Evolutionary conservation across 2,888 invertebrate genomes (phyloP), one percentile per base, ranked within the genome.

Genomic region (Bugulina stolonifera): DNA sequence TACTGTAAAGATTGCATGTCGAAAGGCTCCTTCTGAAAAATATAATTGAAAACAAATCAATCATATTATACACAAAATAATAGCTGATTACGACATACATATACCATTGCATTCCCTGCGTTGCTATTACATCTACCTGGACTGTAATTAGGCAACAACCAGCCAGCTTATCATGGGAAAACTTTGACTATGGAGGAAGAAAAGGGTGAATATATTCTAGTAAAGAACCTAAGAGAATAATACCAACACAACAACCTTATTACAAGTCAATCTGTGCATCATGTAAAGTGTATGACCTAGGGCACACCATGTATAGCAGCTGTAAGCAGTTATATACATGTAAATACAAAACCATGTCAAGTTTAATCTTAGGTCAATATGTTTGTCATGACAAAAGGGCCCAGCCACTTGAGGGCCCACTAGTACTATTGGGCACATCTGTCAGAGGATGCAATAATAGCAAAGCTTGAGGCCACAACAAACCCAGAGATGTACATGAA

Each of bases 11-110:
- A 64, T 32, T 64, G 64, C 64, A 82, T 80, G 72, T 81, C 81
- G 22, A 80, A 76, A 75, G 82, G 81, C 76, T 76, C 76, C 57
- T 80, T 80, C 78, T 80, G n/a, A n/a, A n/a, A n/a, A n/a, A n/a
- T n/a, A 77, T 69, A 77, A 77, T 69, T 69, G 18, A 74, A 25
- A 69, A 70, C 25, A 35, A 32, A 25, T 27, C 18, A 5, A 3
- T 2, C 22, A n/a, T 5, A 57, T 5, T 18, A 25, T 18, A 57
- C 14, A n/a, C 5, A 25, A 25, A 25, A 5, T 57, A 57, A 14
- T 23, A 18, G 57, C 23, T 18, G 14, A 57, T 57, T 18, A 57
- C n/a, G n/a, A 52, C 3, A 25, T n/a, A 25, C 5, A 57, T n/a
- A 57, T 5, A 57, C 10, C 14, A 57, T n/a, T 18, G 22, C 52